Evolutionary conservation across 2,797 vertebrate genomes (phyloP).

Genomic region (Propithecus deckenii): DNA sequence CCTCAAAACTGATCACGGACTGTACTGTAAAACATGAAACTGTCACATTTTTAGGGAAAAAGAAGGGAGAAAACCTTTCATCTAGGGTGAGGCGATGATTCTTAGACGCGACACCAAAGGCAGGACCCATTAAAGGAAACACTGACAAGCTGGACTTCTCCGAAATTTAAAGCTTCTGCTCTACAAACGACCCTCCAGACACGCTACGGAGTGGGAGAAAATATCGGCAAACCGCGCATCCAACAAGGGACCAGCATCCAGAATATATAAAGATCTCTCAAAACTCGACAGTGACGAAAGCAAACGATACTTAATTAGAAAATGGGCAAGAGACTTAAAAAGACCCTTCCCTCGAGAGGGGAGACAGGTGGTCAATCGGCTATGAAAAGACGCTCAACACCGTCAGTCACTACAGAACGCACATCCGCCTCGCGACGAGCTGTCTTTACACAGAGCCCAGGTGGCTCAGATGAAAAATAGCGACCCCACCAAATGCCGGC

Average conservation of each 20-base stretch:
- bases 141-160: not conserved
- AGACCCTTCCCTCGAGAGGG: not conserved
- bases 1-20: not conserved
- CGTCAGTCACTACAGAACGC: not conserved
- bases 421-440: not conserved
- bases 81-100: too few species aligned
- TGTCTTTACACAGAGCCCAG: not conserved
- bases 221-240: too few species aligned
- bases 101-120: not conserved
- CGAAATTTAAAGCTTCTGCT: not conserved
- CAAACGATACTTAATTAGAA: not conserved
- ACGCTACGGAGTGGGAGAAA: not conserved
- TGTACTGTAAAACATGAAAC: not conserved
- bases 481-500: not conserved
- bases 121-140: not conserved
- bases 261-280: too few species aligned
- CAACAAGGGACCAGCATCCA: accelerated
- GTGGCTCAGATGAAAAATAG: not conserved
- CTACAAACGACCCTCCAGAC: too few species aligned
- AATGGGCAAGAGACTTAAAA: not conserved
- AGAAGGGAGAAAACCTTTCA: not conserved
- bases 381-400: not conserved
- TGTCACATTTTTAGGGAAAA: not conserved
- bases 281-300: not conserved
- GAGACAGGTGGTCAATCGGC: too few species aligned